A percentile compares a stretch with the other conserved stretches of the same genome.
phyloP scores from a whole-genome alignment of 2,797 vertebrate species.

The Pseudochirops cupreus region DNA sequence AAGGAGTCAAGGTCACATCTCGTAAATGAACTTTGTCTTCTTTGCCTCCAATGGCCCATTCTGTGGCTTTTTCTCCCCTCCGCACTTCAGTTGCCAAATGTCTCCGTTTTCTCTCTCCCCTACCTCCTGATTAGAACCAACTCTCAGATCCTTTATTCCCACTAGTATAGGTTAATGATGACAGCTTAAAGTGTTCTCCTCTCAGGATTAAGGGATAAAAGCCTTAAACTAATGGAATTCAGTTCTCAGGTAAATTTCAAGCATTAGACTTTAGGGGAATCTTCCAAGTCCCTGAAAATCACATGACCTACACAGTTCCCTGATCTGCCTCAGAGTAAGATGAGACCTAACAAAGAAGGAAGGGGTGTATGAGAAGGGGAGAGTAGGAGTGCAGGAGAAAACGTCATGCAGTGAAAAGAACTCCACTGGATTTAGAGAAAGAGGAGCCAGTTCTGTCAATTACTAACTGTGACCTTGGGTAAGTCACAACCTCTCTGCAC shows the following conservation, averaged over 20 bases:
- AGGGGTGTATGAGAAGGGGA: background rate
- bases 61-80: background rate
- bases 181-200: constrained; percentile 1
- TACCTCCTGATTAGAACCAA: background rate
- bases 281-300: background rate
- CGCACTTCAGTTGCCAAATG: background rate
- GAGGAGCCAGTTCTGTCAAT: background rate
- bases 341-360: background rate
- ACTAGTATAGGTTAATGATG: background rate
- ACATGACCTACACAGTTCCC: background rate
- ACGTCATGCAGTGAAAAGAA: background rate
- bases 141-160: background rate
- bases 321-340: background rate
- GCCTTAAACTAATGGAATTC: constrained; percentile 10
- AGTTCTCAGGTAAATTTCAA: background rate
- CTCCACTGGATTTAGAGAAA: background rate
- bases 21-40: background rate
- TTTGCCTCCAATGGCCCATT: background rate
- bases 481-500: background rate
- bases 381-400: background rate
- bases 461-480: background rate
- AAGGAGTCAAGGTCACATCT: background rate
- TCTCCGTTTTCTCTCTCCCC: too few species aligned
- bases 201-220: constrained; percentile 7
- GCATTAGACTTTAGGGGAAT: background rate